Conservation (phyloP, 1,140 invertebrate species). For the Drosophila miranda region DNA sequence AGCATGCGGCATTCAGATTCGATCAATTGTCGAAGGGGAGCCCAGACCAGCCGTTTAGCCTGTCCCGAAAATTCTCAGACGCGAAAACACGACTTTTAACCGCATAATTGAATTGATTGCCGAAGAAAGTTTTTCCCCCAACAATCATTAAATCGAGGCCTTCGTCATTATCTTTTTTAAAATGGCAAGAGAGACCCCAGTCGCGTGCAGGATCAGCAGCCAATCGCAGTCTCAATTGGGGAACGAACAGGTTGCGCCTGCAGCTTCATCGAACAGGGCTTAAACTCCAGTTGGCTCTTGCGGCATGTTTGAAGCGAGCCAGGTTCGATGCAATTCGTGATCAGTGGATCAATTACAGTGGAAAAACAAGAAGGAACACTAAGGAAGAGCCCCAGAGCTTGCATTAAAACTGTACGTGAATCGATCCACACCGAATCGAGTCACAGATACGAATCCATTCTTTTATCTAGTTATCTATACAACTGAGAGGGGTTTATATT, state of each 20-base stretch:
- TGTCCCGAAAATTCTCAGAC: slow-evolving; percentile 14
- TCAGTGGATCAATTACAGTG: too few relatives aligned
- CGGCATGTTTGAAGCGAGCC: slow-evolving; percentile 1
- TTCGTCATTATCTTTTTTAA: slow-evolving; percentile 36
- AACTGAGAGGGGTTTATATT: too few relatives aligned
- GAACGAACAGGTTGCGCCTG: slow-evolving; percentile 2
- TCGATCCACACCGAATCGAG: too few relatives aligned
- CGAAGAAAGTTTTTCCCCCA: slow-evolving; percentile 46
- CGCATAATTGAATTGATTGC: slow-evolving; percentile 55
- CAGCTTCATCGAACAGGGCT: slow-evolving; percentile 53
- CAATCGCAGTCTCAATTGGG: slow-evolving; percentile 25
- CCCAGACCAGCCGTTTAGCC: slow-evolving; percentile 3
- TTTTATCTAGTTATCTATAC: too few relatives aligned
- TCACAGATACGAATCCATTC: too few relatives aligned
- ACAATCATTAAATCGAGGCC: slow-evolving; percentile 39
- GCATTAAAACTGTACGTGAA: too few relatives aligned
- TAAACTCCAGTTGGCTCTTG: not conserved
- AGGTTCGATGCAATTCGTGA: not conserved
- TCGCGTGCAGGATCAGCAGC: slow-evolving; percentile 37
- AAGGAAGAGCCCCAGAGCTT: too few relatives aligned
- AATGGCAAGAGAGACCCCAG: slow-evolving; percentile 7
- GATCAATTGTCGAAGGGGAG: slow-evolving; percentile 14
- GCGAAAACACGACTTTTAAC: slow-evolving; percentile 49
- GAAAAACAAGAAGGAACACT: too few relatives aligned
- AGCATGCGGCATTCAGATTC: slow-evolving; percentile 18